Base-by-base conservation (phyloP, 2,797 vertebrate genomes). In the Coccyzus lansbergi region DNA sequence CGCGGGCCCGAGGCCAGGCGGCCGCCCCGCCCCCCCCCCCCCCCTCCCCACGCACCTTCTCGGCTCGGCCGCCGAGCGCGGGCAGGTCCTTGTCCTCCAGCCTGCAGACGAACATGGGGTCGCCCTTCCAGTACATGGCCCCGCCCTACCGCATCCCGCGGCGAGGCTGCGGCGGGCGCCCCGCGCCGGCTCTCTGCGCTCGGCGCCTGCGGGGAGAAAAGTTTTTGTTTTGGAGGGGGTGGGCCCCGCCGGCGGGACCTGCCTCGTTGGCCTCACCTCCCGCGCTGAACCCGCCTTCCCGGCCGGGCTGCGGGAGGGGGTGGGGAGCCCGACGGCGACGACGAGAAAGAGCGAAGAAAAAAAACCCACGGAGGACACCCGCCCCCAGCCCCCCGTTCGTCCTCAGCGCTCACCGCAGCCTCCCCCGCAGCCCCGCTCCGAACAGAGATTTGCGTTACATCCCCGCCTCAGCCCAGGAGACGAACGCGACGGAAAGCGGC, bases 41-140 rank as follows among this genome's bases (percentile, higher is more conserved):
- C 60, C 63, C 25, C 40, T 22, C 15, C 51, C 58, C 40, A 93
- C 98, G 97, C 98, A 99, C 99, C 99, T 98, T 98, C 81, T 98
- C 98, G 24, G 92, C 81, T 92, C 98, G 94, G 84, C 97, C 95
- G 4, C 98, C 91, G 92, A 98, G 98, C 63, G 98, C 98, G 36
- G 98, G 98, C 87, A 96, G 94, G 83, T 98, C 98, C 93, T 98
- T 97, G 69, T 97, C 98, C 92, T 98, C 97, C 49, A 97, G 97
- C 55, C 97, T 96, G 87, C 98, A 98, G 88, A 98, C 98, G 38
- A 98, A 98, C 98, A 98, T 98, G 65, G 97, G 97, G 84, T 98
- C 98, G 56, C 98, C 98, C 97, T 99, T 99, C 99, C 99, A 99
- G 97, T 99, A 99, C 99, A 99, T 99, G 97, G 97, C 98, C 91